phyloP scores from a whole-genome alignment of 2,797 vertebrate genomes.

The Cephalopachus bancanus region DNA sequence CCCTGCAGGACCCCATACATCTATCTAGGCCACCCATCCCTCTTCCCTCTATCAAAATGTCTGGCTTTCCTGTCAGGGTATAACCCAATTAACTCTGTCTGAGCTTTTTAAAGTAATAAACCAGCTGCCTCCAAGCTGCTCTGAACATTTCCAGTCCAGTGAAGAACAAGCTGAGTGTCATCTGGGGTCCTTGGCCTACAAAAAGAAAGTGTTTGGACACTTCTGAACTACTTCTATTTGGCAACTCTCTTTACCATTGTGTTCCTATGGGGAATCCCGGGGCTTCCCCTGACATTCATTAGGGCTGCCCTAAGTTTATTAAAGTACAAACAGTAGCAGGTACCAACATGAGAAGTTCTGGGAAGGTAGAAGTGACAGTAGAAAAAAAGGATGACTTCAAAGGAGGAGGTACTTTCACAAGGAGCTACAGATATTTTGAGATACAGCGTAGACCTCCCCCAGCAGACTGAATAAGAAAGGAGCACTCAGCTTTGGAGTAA shows the following conservation, averaged over 20 bases:
- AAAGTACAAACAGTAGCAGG: not conserved
- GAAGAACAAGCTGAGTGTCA: not conserved
- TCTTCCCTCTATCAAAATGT: not conserved
- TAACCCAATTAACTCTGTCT: not conserved
- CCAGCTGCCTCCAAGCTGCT: not conserved
- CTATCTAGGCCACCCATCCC: not conserved
- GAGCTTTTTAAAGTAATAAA: not conserved
- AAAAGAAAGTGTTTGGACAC: not conserved
- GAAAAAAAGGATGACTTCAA: not conserved
- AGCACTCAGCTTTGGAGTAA: not conserved
- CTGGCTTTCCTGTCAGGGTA: not conserved
- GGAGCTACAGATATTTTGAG: not conserved
- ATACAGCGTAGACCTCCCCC: not conserved
- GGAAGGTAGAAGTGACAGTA: not conserved
- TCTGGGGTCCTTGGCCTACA: not conserved
- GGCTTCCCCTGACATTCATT: not conserved
- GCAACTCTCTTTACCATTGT: accelerated
- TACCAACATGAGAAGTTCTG: not conserved
- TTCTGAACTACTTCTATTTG: not conserved
- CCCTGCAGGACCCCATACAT: not conserved
- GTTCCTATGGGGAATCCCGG: not conserved
- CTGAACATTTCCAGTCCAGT: not conserved
- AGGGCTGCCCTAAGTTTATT: not conserved
- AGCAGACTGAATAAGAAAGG: not conserved
- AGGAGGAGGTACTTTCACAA: not conserved